These are phyloP conservation scores for Neopelma chrysocephalum DNA, from an alignment of 2,797 vertebrate genomes.

Conservation along the genomic window DNA sequence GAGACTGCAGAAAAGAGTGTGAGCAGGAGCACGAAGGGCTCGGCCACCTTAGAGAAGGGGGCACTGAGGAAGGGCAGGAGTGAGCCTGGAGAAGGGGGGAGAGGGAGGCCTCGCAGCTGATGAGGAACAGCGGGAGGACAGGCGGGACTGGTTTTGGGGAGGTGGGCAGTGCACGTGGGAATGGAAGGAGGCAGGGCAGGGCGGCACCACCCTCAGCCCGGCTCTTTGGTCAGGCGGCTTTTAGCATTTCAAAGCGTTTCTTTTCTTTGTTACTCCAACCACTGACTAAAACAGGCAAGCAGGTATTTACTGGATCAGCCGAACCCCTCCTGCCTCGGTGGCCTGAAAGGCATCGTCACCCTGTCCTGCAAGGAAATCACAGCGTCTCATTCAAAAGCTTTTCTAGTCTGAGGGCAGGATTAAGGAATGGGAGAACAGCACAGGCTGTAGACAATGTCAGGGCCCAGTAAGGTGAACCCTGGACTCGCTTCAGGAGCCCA, in stretches of 20 bases:
- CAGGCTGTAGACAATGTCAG: neutral
- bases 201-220: neutral
- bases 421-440: neutral
- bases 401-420: neutral
- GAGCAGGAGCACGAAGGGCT: neutral
- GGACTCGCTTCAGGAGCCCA: rapidly evolving
- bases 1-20: neutral
- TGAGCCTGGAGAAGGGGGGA: neutral
- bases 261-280: constrained; percentile 36
- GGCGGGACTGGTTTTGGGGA: neutral
- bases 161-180: neutral
- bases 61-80: neutral
- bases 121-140: neutral
- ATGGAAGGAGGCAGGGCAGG: neutral
- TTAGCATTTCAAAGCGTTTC: constrained; percentile 56
- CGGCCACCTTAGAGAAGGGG: neutral
- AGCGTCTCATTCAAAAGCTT: neutral
- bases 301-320: constrained; percentile 9
- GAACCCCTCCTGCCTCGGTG: neutral
- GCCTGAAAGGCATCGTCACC: neutral
- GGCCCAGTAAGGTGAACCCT: neutral
- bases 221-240: neutral
- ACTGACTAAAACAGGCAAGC: neutral
- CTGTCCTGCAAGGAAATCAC: neutral
- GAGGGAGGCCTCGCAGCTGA: neutral